Base-by-base conservation (phyloP, 2,888 invertebrate species). In the Encarsia formosa region DNA sequence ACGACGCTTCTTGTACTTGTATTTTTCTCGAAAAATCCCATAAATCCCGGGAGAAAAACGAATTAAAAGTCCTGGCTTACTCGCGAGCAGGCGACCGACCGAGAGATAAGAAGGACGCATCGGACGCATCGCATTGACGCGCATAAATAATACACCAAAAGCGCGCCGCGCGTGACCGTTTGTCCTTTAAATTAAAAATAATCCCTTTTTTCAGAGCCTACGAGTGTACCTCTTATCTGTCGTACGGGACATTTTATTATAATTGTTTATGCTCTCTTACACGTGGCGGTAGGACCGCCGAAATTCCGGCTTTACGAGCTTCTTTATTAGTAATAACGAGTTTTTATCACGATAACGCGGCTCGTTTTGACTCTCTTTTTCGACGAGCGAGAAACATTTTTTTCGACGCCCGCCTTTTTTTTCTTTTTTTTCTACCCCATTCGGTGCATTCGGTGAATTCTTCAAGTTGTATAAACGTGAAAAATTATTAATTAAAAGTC, bases 101-200 rank as follows among this genome's bases (percentile, higher is more conserved):
- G 67, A 67, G 70, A 71, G 73, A 72, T 71, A 71, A 19, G 40
- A 71, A 67, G 66, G 71, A 67, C 70, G 69, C 73, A 72, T n/a
- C 73, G 73, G 72, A 73, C 67, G 66, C 65, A 61, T 63, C 54
- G 64, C 64, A 49, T 56, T 69, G 68, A 66, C 64, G 63, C 57
- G 70, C 71, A 73, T 74, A 73, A 74, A 74, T 74, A 74, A 72
- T 71, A 67, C 67, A 13, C 9, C 13, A 6, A 64, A 69, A 72
- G 71, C 71, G 65, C 64, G 73, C 71, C 40, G 16, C 4, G 20
- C 68, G 60, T 65, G 66, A 67, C 69, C 73, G 71, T 73, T 74
- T 73, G 71, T 74, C n/a, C n/a, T n/a, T 74, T 71, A 69, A 73
- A 74, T 73, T 73, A 72, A 73, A 72, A 73, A 72, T 70, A 72